Evolutionary conservation across 2,888 invertebrate genomes (phyloP), one percentile per base, ranked within the genome.

Genomic region (Ethmia dodecea): DNA sequence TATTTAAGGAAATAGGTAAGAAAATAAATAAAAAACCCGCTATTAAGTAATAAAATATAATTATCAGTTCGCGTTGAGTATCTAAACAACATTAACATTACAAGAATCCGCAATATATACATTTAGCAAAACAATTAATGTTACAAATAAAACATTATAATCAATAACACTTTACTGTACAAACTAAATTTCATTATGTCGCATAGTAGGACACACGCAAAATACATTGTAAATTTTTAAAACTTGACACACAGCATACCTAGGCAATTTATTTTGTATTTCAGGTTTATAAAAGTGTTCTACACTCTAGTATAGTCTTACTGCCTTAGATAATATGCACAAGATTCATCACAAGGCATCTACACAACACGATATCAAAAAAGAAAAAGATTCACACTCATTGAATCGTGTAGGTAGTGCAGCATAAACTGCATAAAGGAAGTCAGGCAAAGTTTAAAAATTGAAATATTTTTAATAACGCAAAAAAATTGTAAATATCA

Each of bases 21-120:
- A 18, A 18, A 5, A 18, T 18, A 18, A 24, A 6, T 24, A 10
- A 10, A 24, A 6, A 24, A 8, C 3, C 5, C 5, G n/a, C 5
- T 5, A 11, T 26, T 10, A 26, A 6, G 60, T 74, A 69, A 69
- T 76, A 78, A 79, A 78, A 78, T 77, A 78, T 83, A 79, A 77
- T 78, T 71, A 76, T 84, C 84, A 83, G 83, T 84, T 83, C 83
- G 61, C 72, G 73, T 80, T 84, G 83, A 84, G 84, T 84, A 84
- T 84, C 80, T 76, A 80, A 78, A 79, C 73, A 81, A 79, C 69
- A 65, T 67, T 69, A 59, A 14, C 12, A 31, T 31, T 29, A 25
- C 24, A 24, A 32, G 15, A 10, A 3, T 33, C 26, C 25, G 15
- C 26, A 26, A 13, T 32, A 32, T 52, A 55, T 56, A 53, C 46